A percentile compares a stretch with the other conserved stretches of the same genome.
These are phyloP conservation scores for Melopsittacus undulatus DNA, from an alignment of 2,797 vertebrate genomes.

Conservation along the genomic window DNA sequence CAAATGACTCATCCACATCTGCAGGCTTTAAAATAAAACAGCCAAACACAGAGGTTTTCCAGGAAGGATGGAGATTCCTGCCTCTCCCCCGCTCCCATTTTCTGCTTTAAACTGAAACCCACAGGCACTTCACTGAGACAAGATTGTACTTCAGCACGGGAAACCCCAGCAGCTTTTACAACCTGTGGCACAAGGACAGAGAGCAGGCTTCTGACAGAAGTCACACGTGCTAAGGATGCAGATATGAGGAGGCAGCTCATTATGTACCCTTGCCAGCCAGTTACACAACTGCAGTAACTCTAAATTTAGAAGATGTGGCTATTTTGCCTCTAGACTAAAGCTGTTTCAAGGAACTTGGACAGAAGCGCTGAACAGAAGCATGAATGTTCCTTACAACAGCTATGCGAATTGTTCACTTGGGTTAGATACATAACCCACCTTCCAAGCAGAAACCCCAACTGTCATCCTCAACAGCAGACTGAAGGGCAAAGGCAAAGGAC, in stretches of 20 bases:
- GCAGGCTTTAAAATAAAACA: not conserved
- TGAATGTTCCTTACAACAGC: not conserved
- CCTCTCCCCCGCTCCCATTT: not conserved
- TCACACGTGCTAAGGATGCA: fast-evolving
- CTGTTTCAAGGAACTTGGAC: conserved; percentile 28
- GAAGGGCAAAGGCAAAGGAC: not conserved
- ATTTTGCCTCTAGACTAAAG: not conserved
- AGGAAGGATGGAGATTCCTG: not conserved
- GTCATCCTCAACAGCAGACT: not conserved
- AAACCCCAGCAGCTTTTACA: not conserved
- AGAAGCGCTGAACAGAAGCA: not conserved
- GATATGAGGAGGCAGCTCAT: not conserved
- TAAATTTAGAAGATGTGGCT: not conserved
- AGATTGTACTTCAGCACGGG: not conserved
- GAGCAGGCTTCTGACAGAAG: not conserved
- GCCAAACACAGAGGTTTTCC: not conserved
- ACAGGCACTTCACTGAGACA: not conserved
- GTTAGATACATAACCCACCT: not conserved
- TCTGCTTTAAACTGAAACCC: not conserved
- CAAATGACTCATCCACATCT: conserved; percentile 7
- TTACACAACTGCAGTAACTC: not conserved
- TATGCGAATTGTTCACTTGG: not conserved
- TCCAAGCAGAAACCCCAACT: not conserved
- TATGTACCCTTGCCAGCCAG: not conserved
- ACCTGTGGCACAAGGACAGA: not conserved